Percentiles rank a stretch among this genome's conserved stretches.
Evolutionary conservation across 2,113 vertebrate species (phyloP).

Genomic region (Hyla sarda): DNA sequence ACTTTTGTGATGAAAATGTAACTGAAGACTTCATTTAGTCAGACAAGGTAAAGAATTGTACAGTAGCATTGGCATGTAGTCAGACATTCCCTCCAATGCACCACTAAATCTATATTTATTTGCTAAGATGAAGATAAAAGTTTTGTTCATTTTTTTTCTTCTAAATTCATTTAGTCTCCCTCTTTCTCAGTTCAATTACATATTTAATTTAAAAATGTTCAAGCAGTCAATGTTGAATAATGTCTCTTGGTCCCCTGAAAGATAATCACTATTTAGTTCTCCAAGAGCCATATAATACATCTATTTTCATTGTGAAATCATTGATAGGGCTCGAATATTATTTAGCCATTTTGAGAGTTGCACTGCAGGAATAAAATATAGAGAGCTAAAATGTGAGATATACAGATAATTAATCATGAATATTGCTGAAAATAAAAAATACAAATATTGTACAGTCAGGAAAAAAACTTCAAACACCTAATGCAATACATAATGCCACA

Average conservation of each 20-base stretch:
- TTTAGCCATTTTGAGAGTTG: slow-evolving; percentile 25
- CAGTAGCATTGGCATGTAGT: slow-evolving; percentile 25
- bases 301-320: slow-evolving; percentile 46
- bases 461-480: background rate
- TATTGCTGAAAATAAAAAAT: slow-evolving; percentile 37
- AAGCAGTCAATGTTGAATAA: slow-evolving; percentile 48
- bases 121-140: slow-evolving; percentile 27
- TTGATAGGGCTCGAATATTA: slow-evolving; percentile 33
- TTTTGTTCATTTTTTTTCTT: slow-evolving; percentile 9
- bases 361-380: slow-evolving; percentile 12
- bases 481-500: background rate
- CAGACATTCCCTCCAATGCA: slow-evolving; percentile 21
- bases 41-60: slow-evolving; percentile 33
- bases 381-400: slow-evolving; percentile 38
- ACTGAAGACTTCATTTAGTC: slow-evolving; percentile 49
- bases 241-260: slow-evolving; percentile 40
- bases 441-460: slow-evolving; percentile 40
- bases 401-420: slow-evolving; percentile 16
- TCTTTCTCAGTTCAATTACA: slow-evolving; percentile 39
- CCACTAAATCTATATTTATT: slow-evolving; percentile 24
- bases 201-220: slow-evolving; percentile 51
- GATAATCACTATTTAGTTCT: slow-evolving; percentile 42
- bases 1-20: slow-evolving; percentile 56
- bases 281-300: slow-evolving; percentile 28
- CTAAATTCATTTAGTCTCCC: slow-evolving; percentile 41